Evolutionary conservation across 2,888 invertebrate genomes (phyloP).

Genomic region (Zonitis immaculata): DNA sequence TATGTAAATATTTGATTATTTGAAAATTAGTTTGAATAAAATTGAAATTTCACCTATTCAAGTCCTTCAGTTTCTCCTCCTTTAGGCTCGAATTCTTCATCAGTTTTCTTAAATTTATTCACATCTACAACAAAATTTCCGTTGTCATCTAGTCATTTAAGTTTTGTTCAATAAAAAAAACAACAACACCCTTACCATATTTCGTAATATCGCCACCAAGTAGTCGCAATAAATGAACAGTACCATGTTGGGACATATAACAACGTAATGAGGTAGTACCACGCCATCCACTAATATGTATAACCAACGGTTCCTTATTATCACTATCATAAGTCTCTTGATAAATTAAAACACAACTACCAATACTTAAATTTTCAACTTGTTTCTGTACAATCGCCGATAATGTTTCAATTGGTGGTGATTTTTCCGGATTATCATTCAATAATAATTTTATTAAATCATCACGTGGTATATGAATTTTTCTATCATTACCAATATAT

Average conservation of each 20-base stretch:
- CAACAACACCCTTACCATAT: constrained; percentile 71
- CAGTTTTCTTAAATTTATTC: constrained; percentile 67
- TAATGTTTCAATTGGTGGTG: constrained; percentile 70
- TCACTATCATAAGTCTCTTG: constrained; percentile 49
- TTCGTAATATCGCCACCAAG: constrained; percentile 81
- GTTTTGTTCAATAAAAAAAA: constrained; percentile 5
- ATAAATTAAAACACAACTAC: constrained; percentile 75
- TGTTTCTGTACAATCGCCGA: constrained; percentile 62
- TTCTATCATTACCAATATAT: constrained; percentile 64
- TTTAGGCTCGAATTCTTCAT: constrained; percentile 38
- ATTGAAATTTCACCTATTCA: constrained; percentile 1
- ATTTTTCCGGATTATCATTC: constrained; percentile 72
- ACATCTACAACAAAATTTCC: constrained; percentile 56
- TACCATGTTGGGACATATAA: constrained; percentile 80
- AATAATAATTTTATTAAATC: constrained; percentile 76
- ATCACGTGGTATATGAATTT: constrained; percentile 64
- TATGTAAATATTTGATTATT: constrained; percentile 11
- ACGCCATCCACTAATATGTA: constrained; percentile 85
- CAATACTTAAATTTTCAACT: constrained; percentile 68
- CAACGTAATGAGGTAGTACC: constrained; percentile 82
- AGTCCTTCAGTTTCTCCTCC: constrained; percentile 29
- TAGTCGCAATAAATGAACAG: constrained; percentile 80
- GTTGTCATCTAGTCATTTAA: constrained; percentile 7
- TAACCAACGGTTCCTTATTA: constrained; percentile 49
- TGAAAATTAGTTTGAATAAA: constrained; percentile 13